phyloP scores from a whole-genome alignment of 2,797 vertebrate genomes.

The Muraenolepis orangiensis region DNA sequence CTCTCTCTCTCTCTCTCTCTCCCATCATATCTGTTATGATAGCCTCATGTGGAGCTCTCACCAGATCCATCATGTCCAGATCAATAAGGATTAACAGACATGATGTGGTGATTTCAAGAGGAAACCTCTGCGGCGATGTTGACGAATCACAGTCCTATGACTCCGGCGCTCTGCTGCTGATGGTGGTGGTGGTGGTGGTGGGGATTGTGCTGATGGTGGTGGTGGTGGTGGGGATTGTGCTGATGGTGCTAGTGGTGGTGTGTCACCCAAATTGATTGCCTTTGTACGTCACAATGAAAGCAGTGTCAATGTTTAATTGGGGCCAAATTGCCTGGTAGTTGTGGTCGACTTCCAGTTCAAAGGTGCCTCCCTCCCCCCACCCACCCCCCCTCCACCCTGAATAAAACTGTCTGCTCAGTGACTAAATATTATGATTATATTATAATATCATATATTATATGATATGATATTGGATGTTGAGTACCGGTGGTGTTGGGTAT shows the following conservation, averaged over 20 bases:
- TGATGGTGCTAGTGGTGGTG: background rate
- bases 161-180: background rate
- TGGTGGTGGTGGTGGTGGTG: background rate
- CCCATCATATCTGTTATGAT: slow-evolving; percentile 28
- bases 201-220: too few relatives aligned
- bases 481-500: background rate
- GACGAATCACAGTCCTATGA: background rate
- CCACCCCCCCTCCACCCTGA: too few relatives aligned
- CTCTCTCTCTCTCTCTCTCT: background rate
- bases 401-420: background rate
- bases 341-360: background rate
- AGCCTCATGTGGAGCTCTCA: slow-evolving; percentile 25
- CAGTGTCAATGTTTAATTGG: background rate
- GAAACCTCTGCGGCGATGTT: slow-evolving; percentile 19
- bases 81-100: slow-evolving; percentile 50
- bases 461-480: background rate
- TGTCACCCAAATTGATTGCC: background rate
- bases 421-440: too few relatives aligned
- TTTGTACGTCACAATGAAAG: background rate
- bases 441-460: background rate
- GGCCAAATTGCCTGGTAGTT: background rate
- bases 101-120: slow-evolving; percentile 32
- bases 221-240: too few relatives aligned
- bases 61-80: slow-evolving; percentile 41
- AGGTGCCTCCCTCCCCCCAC: too few relatives aligned